Base-by-base conservation (phyloP, 2,797 vertebrate species). In the Chiropotes sagulatus region DNA sequence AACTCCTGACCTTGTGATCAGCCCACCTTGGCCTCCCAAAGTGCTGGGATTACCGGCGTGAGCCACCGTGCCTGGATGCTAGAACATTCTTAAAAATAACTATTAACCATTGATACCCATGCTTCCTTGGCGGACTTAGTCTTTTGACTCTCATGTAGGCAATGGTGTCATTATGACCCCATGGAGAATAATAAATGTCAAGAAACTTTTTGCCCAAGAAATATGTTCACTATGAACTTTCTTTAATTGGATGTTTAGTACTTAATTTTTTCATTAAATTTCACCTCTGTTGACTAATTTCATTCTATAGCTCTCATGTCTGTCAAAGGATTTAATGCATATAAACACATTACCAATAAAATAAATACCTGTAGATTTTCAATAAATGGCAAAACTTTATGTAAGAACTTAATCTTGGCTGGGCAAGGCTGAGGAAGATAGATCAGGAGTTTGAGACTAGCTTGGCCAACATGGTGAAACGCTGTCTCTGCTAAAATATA, bases 251-350 rank as follows among this genome's bases (percentile, higher is more conserved):
- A 75, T 1, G 2, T 30, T 67, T 67, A 67, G 67, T 83, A 80
- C 81, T 84, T 70, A 79, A 44, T 48, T 76, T 93, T 57, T 61
- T 73, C 58, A 81, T 83, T 86, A 95, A 88, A 41, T 67, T 83
- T 96, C 50, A 87, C 82, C 90, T 83, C 52, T 87, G 33, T 70
- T 80, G 39, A 83, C 89, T 90, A 75, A 28, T 61, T 88, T 84
- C 19, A 73, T 89, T 83, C 46, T 84, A 24, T 72, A 84, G 54
- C 58, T 81, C 48, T 85, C 33, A 75, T 33, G 75, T 91, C 72
- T 92, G 6, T 79, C 46, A 88, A 80, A 88, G 50, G 90, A 91
- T 72, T 94, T 80, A 80, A 22, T 73, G 30, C 61, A 26, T 75
- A 61, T 82, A 88, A 84, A 78, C 28, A 79, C 19, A 46, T 46